Conservation (phyloP, 1,140 invertebrate genomes). For the Lepidurus couesii region DNA sequence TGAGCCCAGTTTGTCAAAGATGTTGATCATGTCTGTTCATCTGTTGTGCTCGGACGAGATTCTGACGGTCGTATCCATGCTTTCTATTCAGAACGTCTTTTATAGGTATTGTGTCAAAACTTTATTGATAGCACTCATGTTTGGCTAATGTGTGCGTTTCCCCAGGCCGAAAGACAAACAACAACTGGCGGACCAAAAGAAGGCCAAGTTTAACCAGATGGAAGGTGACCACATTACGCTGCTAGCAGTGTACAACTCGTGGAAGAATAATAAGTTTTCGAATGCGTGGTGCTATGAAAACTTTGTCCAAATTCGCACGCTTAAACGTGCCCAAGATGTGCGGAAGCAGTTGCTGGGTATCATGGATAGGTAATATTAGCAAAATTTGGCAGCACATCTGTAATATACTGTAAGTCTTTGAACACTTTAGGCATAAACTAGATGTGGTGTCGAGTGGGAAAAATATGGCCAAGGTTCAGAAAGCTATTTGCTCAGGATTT, state of each 20-base stretch:
- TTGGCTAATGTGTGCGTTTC: slow-evolving; percentile 36
- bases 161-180: slow-evolving; percentile 88
- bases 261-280: slow-evolving; percentile 99
- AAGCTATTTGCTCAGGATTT: slow-evolving; percentile 98
- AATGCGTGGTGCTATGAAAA: slow-evolving; percentile 99
- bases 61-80: slow-evolving; percentile 96
- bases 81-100: slow-evolving; percentile 98
- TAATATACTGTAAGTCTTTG: background rate
- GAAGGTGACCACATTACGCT: slow-evolving; percentile 98
- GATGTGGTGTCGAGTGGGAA: slow-evolving; percentile 95
- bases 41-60: slow-evolving; percentile 98
- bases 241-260: slow-evolving; percentile 97
- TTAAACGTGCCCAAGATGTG: slow-evolving; percentile 97
- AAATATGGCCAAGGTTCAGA: slow-evolving; percentile 91
- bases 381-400: background rate
- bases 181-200: slow-evolving; percentile 95
- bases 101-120: slow-evolving; percentile 60
- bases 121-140: background rate
- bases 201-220: slow-evolving; percentile 97
- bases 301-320: slow-evolving; percentile 94
- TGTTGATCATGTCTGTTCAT: slow-evolving; percentile 98
- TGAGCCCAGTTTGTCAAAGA: slow-evolving; percentile 97
- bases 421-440: slow-evolving; percentile 73
- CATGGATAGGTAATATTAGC: slow-evolving; percentile 73
- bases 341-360: slow-evolving; percentile 95